Conservation (phyloP, 92 coral and sea anemone species). For the Scolanthus callimorphus region DNA sequence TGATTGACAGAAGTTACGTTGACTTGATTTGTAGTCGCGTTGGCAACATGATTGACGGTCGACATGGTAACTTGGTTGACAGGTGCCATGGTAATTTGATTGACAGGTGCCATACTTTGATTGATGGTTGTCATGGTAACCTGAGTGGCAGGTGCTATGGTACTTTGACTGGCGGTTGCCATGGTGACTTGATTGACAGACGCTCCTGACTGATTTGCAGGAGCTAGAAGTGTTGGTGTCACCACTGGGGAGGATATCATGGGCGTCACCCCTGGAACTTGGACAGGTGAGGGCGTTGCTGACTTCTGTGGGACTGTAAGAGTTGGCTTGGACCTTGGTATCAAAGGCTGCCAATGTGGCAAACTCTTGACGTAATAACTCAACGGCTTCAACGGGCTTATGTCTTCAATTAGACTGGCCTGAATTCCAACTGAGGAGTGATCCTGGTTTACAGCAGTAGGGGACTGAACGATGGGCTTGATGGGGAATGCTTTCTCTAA, state of each 20-base stretch:
- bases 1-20: background rate
- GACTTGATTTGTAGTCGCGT: background rate
- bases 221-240: background rate
- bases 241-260: background rate
- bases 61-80: background rate
- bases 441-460: slow-evolving; percentile 49
- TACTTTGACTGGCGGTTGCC: background rate
- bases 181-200: background rate
- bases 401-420: slow-evolving; percentile 75
- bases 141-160: background rate
- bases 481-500: slow-evolving; percentile 71
- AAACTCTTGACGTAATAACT: slow-evolving; percentile 48
- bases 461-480: slow-evolving; percentile 31
- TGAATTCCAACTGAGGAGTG: slow-evolving; percentile 84
- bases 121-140: background rate
- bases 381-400: slow-evolving; percentile 79
- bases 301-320: slow-evolving; percentile 8
- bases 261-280: slow-evolving; percentile 19
- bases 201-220: too few relatives aligned
- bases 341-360: slow-evolving; percentile 37
- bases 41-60: background rate
- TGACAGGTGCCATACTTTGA: background rate
- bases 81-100: background rate
- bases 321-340: background rate
- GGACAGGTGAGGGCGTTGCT: slow-evolving; percentile 37